These are phyloP conservation scores for Melangyna quadrimaculata DNA, from an alignment of 2,888 invertebrate species.

Conservation along the genomic window DNA sequence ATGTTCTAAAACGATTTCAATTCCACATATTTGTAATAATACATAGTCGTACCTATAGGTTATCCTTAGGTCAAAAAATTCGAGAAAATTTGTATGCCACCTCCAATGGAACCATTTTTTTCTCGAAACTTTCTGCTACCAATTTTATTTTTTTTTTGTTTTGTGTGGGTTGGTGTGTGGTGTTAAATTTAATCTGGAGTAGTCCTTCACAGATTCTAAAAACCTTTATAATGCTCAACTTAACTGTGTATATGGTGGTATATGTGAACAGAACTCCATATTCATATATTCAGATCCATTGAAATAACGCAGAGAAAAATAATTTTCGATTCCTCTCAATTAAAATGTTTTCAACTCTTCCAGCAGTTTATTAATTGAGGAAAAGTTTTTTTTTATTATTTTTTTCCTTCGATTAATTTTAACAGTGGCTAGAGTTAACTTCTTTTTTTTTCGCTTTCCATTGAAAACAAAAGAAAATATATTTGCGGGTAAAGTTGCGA, in stretches of 20 bases:
- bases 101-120: too few species aligned
- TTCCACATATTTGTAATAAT: too few species aligned
- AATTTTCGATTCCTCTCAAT: slow-evolving; percentile 52
- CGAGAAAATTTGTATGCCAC: too few species aligned
- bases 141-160: too few species aligned
- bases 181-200: not conserved
- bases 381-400: slow-evolving; percentile 30
- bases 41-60: too few species aligned
- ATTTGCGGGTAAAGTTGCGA: not conserved
- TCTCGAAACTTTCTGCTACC: too few species aligned
- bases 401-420: slow-evolving; percentile 30
- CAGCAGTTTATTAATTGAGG: slow-evolving; percentile 63
- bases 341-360: slow-evolving; percentile 64
- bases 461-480: not conserved
- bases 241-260: not conserved
- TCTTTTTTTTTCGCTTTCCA: slow-evolving; percentile 41
- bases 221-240: not conserved
- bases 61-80: too few species aligned
- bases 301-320: not conserved
- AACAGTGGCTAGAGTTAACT: slow-evolving; percentile 47
- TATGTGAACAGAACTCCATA: not conserved
- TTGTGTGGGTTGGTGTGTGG: too few species aligned
- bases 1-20: too few species aligned
- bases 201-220: not conserved
- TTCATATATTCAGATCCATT: not conserved